Base-by-base conservation (phyloP, 2,888 invertebrate genomes). In the Polydrusus tereticollis region DNA sequence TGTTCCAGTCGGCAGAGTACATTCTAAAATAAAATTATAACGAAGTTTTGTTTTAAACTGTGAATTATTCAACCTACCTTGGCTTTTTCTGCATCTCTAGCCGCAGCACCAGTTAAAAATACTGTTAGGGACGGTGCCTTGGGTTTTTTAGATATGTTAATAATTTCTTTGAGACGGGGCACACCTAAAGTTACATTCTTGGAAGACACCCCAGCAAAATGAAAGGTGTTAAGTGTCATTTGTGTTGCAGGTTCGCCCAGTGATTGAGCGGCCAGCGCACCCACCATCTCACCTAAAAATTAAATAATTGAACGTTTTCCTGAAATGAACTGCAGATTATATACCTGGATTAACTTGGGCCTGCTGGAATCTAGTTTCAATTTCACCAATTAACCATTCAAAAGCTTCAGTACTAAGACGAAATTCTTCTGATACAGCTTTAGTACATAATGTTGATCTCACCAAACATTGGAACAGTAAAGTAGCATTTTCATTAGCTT, bases 121-220 rank as follows among this genome's bases (percentile, higher is more conserved):
- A 99, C 99, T 0, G 99, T 99, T 65, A 99, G 90, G 0, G 99
- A 99, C 0, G 99, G 99, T 79, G 99, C 99, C 86, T 99, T 99
- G 0, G 99, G 99, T 85, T 95, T 95, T 87, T 99, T 99, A 59
- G 98, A 98, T 80, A 99, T 98, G 84, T 99, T 99, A 80, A 99
- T 99, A 78, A 95, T 95, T 91, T 95, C 95, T 86, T 99, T 99
- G 18, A 99, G 87, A 82, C 99, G 91, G 0, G 99, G 99, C 79
- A 99, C 99, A 90, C 99, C 99, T 63, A 99, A 91, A 0, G 99
- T 99, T 89, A 99, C 99, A 89, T 99, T 99, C 88, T 99, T 99
- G 64, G 99, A 99, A 0, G 99, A 99, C 81, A 99, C 99, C 90
- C 99, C 99, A 87, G 99, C 99, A 87, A 98, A 99, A 89, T 99